Evolutionary conservation across 2,888 invertebrate genomes (phyloP), one percentile per base, ranked within the genome.

Genomic region (Apamea sordens): DNA sequence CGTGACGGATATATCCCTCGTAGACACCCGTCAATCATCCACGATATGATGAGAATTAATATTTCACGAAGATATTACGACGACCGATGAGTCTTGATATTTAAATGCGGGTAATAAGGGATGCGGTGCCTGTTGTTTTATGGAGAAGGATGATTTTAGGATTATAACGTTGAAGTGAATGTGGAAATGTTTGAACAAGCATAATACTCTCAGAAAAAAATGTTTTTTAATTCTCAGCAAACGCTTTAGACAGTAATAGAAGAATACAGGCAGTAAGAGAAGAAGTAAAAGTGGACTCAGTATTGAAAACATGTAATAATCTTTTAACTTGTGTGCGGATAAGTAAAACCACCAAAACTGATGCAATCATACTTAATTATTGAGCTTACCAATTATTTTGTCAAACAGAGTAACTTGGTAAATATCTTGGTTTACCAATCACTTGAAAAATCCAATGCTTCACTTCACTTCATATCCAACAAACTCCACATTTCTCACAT

Each of bases 1-100:
- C 94, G 93, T 96, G 96, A 96, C 96, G 96, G 95, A 96, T 96
- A 95, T 95, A 95, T 96, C 95, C 96, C 93, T 93, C 94, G 95
- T 92, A 95, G 96, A 96, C 96, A 95, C 93, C 94, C 95, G 97
- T 92, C 92, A 91, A 92, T 92, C 92, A 92, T 89, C 77, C 90
- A 86, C 89, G 92, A 92, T 96, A 96, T 96, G 96, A 96, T 96
- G 96, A 94, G 95, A 95, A 96, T 95, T 95, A 95, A 95, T 95
- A 95, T 95, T 95, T 95, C 95, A 95, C 90, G 89, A 91, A 90
- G 87, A 85, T 86, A 89, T 85, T 91, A 89, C 86, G 86, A 82
- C 89, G 92, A 81, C 80, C 88, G 89, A 88, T 82, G 84, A 81
- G 89, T 92, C 91, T 94, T 94, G 94, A 89, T 94, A 88, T 88